Base-by-base conservation (phyloP, 2,888 invertebrate genomes). In the Amiota communis region DNA sequence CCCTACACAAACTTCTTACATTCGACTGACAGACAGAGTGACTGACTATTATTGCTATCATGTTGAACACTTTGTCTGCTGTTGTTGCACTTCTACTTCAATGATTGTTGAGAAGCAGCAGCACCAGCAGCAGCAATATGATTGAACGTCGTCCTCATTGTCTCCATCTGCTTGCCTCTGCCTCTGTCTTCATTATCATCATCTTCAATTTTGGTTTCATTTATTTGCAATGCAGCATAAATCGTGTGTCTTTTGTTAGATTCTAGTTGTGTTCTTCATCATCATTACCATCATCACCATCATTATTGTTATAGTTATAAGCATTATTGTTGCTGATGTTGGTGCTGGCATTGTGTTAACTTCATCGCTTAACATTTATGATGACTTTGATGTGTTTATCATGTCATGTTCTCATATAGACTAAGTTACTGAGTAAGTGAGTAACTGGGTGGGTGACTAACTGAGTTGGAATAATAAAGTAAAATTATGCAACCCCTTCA, bases 331-430 rank as follows among this genome's bases (percentile, higher is more conserved):
- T 67, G n/a, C 23, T 63, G 63, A 36, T 67, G 11, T 71, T 48
- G n/a, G n/a, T n/a, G 69, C 63, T 68, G 68, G 68, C 63, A 72
- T 73, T 75, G 73, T 75, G 73, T 72, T 75, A 76, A 72, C 74
- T 76, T 76, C 76, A 72, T 72, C 72, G 72, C 74, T 73, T 71
- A 74, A 74, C 74, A 71, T 76, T 76, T 73, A 73, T 76, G 76
- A 74, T 76, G 76, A 74, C 74, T 76, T 76, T 76, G 74, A 76
- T 76, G 76, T 73, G 74, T 76, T 76, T 73, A 74, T 76, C 76
- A 73, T 74, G 74, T 72, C 71, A 70, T 36, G 2, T 36, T 36
- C 36, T 36, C 36, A 4, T 6, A 2, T 6, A 36, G 36, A 6
- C 36, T 36, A 36, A 6, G 6, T 6, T 23, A 23, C 64, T 71